phyloP scores from a whole-genome alignment of 2,797 vertebrate species.

The Hylomyscus alleni region DNA sequence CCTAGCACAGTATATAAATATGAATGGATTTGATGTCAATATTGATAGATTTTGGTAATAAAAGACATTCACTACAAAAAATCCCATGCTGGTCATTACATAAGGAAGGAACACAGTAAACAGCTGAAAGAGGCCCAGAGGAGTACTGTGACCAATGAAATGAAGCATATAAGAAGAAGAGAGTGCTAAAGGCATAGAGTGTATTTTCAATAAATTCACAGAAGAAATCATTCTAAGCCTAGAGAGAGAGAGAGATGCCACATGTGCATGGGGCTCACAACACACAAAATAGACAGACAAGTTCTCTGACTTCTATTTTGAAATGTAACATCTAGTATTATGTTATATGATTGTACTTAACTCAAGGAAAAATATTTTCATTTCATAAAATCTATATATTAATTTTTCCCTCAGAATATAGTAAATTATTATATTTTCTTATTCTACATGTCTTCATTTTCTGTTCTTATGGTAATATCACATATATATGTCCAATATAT shows the following conservation, averaged over 20 bases:
- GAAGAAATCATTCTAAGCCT: not conserved
- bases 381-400: too few relatives aligned
- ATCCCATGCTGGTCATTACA: too few relatives aligned
- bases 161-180: not conserved
- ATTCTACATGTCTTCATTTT: too few relatives aligned
- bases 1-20: not conserved
- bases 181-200: not conserved
- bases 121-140: not conserved
- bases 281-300: not conserved
- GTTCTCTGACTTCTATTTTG: not conserved
- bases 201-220: not conserved
- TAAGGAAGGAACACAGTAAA: not conserved
- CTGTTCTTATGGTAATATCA: too few relatives aligned
- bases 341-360: not conserved
- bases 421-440: too few relatives aligned
- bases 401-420: too few relatives aligned
- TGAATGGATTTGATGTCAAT: not conserved
- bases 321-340: not conserved
- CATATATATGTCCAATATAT: too few relatives aligned
- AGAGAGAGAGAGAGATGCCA: not conserved
- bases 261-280: not conserved
- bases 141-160: not conserved
- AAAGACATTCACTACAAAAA: not conserved
- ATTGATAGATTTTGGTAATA: not conserved
- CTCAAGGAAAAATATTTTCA: too few relatives aligned